Percentiles rank a stretch among this genome's conserved stretches.
These are phyloP conservation scores for Orientallactaga bullata DNA, from an alignment of 2,113 vertebrate genomes.

Conservation along the genomic window DNA sequence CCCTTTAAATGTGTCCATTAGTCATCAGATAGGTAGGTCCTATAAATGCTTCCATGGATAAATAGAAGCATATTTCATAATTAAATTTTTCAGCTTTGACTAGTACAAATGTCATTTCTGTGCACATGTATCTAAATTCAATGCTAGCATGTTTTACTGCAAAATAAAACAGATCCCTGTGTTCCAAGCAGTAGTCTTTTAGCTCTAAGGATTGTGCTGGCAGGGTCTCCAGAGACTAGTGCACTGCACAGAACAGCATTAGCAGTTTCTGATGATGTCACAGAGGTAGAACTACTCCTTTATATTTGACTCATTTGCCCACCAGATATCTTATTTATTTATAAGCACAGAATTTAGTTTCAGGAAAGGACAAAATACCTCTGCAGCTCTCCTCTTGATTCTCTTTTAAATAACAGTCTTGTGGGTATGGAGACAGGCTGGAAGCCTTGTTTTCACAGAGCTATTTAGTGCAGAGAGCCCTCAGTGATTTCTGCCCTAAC, in stretches of 20 bases:
- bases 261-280: slow-evolving; percentile 21
- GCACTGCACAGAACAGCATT: background rate
- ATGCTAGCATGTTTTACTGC: slow-evolving; percentile 40
- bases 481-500: background rate
- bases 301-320: slow-evolving; percentile 21
- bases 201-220: background rate
- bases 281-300: background rate
- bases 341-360: slow-evolving; percentile 55
- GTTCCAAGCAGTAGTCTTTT: slow-evolving; percentile 23
- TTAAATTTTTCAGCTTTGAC: slow-evolving; percentile 75
- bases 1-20: slow-evolving; percentile 71
- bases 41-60: slow-evolving; percentile 65
- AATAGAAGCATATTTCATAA: slow-evolving; percentile 68
- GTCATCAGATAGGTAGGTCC: slow-evolving; percentile 60
- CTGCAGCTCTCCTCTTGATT: background rate
- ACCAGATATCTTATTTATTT: slow-evolving; percentile 55
- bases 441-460: background rate
- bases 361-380: slow-evolving; percentile 38
- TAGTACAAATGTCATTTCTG: slow-evolving; percentile 72
- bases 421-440: background rate
- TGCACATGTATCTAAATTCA: slow-evolving; percentile 62
- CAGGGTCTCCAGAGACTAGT: slow-evolving; percentile 32
- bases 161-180: slow-evolving; percentile 66
- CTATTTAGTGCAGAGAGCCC: background rate
- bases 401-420: slow-evolving; percentile 12